These are phyloP conservation scores for Xylocopa sonorina DNA, from an alignment of 1,140 invertebrate species.

Conservation along the genomic window DNA sequence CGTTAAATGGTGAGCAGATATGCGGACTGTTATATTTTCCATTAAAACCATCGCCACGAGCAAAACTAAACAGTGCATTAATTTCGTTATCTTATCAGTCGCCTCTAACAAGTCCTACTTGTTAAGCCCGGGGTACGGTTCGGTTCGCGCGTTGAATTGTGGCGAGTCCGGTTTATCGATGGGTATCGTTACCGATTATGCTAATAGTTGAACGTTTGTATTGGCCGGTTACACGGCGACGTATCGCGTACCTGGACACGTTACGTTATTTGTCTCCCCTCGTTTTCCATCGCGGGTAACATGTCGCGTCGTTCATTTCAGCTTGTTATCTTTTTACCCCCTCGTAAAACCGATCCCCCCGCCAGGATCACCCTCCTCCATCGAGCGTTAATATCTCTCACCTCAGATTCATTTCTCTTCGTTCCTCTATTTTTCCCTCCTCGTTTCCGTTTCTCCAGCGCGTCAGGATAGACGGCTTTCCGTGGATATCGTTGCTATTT, in stretches of 20 bases:
- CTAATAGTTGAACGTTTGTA: slow-evolving; percentile 51
- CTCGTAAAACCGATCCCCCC: slow-evolving; percentile 41
- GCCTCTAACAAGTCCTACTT: slow-evolving; percentile 46
- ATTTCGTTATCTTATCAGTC: slow-evolving; percentile 43
- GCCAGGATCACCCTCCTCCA: slow-evolving; percentile 6
- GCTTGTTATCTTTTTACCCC: slow-evolving; percentile 24
- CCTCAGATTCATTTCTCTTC: background rate
- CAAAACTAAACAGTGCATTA: slow-evolving; percentile 25
- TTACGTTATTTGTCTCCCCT: slow-evolving; percentile 57
- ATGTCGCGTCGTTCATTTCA: slow-evolving; percentile 1
- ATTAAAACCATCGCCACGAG: slow-evolving; percentile 21
- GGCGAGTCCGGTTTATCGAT: slow-evolving; percentile 56
- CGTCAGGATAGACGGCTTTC: slow-evolving; percentile 3
- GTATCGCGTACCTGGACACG: slow-evolving; percentile 50
- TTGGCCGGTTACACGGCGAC: slow-evolving; percentile 40
- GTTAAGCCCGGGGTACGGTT: slow-evolving; percentile 44
- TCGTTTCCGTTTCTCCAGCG: background rate
- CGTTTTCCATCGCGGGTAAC: slow-evolving; percentile 54
- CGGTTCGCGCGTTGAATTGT: slow-evolving; percentile 19
- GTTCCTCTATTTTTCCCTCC: too few relatives aligned
- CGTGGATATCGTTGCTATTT: slow-evolving; percentile 10
- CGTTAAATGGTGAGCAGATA: slow-evolving; percentile 31
- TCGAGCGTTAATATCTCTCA: background rate
- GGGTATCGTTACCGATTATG: slow-evolving; percentile 64
- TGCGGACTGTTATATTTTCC: slow-evolving; percentile 21